A percentile compares a stretch with the other conserved stretches of the same genome.
phyloP scores from a whole-genome alignment of 2,797 vertebrate species.

The Galaxias olidus region DNA sequence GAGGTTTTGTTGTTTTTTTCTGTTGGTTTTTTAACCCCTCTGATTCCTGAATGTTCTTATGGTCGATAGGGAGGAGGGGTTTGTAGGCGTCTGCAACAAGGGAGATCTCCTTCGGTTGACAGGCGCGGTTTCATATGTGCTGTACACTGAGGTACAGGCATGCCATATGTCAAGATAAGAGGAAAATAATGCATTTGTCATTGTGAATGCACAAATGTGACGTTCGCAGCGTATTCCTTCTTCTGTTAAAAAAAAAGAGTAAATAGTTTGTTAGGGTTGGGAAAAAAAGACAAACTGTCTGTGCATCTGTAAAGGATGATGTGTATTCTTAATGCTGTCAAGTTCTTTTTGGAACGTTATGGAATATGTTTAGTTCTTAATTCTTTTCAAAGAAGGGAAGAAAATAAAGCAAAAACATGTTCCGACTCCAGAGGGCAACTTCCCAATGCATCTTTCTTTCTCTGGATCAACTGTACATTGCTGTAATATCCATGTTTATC shows the following conservation, averaged over 20 bases:
- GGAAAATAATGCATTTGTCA: slow-evolving; percentile 30
- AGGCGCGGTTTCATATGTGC: slow-evolving; percentile 42
- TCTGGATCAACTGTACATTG: too few relatives aligned
- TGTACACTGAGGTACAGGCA: slow-evolving; percentile 42
- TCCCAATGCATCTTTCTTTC: slow-evolving; percentile 18
- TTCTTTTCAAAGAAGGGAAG: slow-evolving; percentile 56
- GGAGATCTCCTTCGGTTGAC: slow-evolving; percentile 19
- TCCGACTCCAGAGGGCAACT: slow-evolving; percentile 31
- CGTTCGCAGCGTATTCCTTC: slow-evolving; percentile 44
- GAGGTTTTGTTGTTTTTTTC: slow-evolving; percentile 40
- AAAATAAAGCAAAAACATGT: slow-evolving; percentile 65
- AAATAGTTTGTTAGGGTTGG: slow-evolving; percentile 18
- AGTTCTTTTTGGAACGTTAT: slow-evolving; percentile 47
- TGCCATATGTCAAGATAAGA: slow-evolving; percentile 31
- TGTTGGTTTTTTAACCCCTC: slow-evolving; percentile 44
- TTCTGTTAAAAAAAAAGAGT: slow-evolving; percentile 30
- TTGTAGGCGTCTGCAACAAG: slow-evolving; percentile 15
- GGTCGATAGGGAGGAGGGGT: slow-evolving; percentile 15
- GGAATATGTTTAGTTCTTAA: slow-evolving; percentile 52
- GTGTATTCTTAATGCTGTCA: slow-evolving; percentile 41
- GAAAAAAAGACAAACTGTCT: slow-evolving; percentile 1
- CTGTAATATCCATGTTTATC: too few relatives aligned
- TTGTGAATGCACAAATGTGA: slow-evolving; percentile 53
- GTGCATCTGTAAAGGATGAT: slow-evolving; percentile 2
- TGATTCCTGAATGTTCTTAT: slow-evolving; percentile 40